Evolutionary conservation across 2,888 invertebrate species (phyloP).

Genomic region (Phengaris arion): DNA sequence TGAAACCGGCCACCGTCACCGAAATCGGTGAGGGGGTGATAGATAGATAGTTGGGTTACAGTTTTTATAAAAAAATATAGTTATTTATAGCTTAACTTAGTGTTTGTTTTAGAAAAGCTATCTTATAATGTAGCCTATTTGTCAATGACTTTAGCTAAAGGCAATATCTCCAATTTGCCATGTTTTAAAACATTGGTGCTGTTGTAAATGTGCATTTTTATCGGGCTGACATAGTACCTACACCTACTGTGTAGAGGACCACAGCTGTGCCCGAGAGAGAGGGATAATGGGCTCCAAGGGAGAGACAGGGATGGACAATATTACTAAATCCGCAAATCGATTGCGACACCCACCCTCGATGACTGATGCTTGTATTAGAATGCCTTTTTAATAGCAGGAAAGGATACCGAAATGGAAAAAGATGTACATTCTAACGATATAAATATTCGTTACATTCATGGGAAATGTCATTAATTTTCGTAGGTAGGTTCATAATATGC

Average conservation of each 20-base stretch:
- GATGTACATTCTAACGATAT: neutral
- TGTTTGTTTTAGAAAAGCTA: too few species aligned
- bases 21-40: too few species aligned
- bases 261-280: conserved; percentile 51
- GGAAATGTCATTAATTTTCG: neutral
- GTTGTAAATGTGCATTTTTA: conserved; percentile 1
- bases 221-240: neutral
- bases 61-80: too few species aligned
- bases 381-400: conserved; percentile 41
- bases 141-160: too few species aligned
- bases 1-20: too few species aligned
- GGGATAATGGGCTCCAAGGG: conserved; percentile 36
- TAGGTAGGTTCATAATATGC: neutral
- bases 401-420: conserved; percentile 29
- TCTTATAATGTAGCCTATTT: too few species aligned
- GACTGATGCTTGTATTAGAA: conserved; percentile 52
- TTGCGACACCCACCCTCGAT: conserved; percentile 66
- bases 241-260: conserved; percentile 55
- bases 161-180: neutral
- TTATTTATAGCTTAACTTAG: too few species aligned
- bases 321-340: conserved; percentile 71
- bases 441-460: neutral
- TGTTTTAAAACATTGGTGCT: neutral
- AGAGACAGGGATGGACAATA: conserved; percentile 53
- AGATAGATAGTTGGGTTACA: too few species aligned